phyloP scores from a whole-genome alignment of 1,140 invertebrate species.

The Drosophila ogumai region DNA sequence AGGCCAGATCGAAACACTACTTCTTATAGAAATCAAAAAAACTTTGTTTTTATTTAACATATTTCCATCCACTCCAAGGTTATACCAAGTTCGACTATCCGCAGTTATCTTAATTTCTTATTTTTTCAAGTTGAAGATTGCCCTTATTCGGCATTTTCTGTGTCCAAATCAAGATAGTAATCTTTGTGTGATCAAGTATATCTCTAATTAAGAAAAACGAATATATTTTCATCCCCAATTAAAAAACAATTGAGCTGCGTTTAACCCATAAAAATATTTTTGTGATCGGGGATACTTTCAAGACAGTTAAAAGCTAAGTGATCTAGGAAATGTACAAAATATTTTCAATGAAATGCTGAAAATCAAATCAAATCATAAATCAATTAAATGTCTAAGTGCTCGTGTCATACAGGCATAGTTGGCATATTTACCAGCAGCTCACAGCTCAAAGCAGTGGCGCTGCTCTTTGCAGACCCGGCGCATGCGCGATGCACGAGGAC shows the following conservation, averaged over 20 bases:
- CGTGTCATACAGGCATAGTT: conserved; percentile 10
- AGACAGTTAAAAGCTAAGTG: background rate
- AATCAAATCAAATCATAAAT: no score
- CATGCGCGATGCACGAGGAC: conserved; percentile 35
- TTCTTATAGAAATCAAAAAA: no score
- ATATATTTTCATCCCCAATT: no score
- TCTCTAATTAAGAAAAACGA: no score
- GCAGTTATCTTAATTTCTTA: background rate
- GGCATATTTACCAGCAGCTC: background rate
- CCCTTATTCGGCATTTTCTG: background rate
- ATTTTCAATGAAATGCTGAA: background rate
- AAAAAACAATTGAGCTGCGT: no score
- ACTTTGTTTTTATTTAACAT: no score
- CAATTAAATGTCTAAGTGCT: no score
- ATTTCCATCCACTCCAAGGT: no score
- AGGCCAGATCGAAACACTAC: no score
- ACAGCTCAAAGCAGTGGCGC: conserved; percentile 2
- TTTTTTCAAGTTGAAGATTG: background rate
- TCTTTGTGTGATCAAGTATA: no score
- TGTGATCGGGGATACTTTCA: background rate
- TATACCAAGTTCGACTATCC: background rate
- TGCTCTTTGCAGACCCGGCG: conserved; percentile 54
- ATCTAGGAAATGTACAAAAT: background rate
- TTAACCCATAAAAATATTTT: no score
- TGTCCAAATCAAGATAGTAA: background rate